Conservation (phyloP, 2,797 vertebrate species). For the Anisognathus igniventris region DNA sequence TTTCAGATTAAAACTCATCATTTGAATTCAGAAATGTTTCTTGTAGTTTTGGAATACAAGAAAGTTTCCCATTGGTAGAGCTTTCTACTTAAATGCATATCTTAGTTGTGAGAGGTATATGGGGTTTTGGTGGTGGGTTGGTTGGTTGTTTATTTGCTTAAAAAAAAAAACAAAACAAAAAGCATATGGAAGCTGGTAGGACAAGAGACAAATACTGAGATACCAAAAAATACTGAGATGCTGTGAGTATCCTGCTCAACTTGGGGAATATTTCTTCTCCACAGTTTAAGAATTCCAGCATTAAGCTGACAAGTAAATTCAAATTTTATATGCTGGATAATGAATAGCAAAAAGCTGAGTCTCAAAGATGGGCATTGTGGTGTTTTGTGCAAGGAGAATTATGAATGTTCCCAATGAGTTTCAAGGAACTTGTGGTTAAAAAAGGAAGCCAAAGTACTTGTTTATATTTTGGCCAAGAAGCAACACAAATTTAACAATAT, state of each 20-base stretch:
- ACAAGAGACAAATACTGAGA: background rate
- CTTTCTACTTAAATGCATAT: background rate
- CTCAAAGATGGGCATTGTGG: background rate
- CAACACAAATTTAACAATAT: background rate
- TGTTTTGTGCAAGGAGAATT: background rate
- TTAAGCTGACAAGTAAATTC: background rate
- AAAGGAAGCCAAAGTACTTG: background rate
- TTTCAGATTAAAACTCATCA: background rate
- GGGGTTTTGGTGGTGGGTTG: rapidly evolving
- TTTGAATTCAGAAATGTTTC: background rate
- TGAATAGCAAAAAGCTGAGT: background rate
- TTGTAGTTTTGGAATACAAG: background rate
- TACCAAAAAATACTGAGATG: background rate
- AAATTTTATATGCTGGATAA: background rate
- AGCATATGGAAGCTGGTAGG: background rate
- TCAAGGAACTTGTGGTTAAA: background rate
- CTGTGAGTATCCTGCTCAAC: background rate
- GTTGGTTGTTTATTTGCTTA: background rate
- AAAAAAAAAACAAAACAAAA: background rate
- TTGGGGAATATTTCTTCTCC: background rate
- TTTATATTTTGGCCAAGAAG: background rate
- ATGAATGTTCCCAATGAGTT: background rate
- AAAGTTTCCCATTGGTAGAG: background rate
- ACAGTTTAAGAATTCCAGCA: background rate
- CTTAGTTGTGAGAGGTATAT: background rate